phyloP scores from a whole-genome alignment of 2,888 invertebrate species.

The Lapara coniferarum region DNA sequence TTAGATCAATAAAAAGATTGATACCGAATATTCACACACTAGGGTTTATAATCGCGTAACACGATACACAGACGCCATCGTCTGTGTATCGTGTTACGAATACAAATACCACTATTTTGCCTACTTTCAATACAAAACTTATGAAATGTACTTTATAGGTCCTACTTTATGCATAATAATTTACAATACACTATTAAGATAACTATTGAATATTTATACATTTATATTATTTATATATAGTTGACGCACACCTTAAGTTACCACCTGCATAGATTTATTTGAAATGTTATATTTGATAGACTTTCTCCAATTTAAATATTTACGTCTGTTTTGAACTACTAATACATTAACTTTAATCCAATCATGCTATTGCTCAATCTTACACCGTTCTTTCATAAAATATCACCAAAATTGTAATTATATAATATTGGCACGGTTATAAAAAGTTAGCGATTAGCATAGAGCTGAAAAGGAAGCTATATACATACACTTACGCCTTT shows the following conservation, averaged over 20 bases:
- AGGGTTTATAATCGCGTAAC: not conserved
- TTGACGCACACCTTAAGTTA: not conserved
- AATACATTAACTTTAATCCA: not conserved
- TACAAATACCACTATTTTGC: too few species aligned
- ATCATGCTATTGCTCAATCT: too few species aligned
- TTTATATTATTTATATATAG: not conserved
- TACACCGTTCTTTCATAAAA: too few species aligned
- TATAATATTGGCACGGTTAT: too few species aligned
- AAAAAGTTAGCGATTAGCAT: too few species aligned
- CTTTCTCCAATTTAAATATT: constrained; percentile 15
- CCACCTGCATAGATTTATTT: constrained; percentile 1
- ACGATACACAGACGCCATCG: not conserved
- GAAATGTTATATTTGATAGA: not conserved
- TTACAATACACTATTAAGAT: constrained; percentile 2
- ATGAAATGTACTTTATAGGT: not conserved
- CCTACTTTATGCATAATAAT: not conserved
- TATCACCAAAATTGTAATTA: too few species aligned
- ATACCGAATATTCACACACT: not conserved
- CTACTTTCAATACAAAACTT: constrained; percentile 8
- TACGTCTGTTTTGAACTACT: not conserved
- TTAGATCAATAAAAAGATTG: not conserved
- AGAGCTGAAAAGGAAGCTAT: too few species aligned
- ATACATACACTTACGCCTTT: too few species aligned
- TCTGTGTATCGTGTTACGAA: too few species aligned
- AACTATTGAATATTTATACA: not conserved